These are phyloP conservation scores for Heliconius aoede DNA, from an alignment of 2,888 invertebrate species.

Conservation along the genomic window DNA sequence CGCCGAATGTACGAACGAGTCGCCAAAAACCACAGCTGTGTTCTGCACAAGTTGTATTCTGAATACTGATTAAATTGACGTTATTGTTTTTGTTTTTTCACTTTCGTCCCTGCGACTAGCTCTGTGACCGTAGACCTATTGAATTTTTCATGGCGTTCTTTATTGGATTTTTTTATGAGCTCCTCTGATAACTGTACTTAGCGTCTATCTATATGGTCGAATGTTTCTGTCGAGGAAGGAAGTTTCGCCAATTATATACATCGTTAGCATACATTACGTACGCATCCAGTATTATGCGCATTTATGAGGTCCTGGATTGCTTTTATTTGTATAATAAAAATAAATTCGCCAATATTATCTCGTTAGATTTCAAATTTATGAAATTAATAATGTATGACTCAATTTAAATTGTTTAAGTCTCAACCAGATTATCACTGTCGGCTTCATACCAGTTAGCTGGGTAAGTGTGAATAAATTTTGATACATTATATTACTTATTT, in stretches of 20 bases:
- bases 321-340: constrained; percentile 76
- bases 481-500: too few relatives aligned
- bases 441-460: too few relatives aligned
- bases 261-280: constrained; percentile 79
- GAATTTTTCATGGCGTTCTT: constrained; percentile 77
- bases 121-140: constrained; percentile 68
- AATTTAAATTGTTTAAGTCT: too few relatives aligned
- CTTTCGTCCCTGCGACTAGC: constrained; percentile 64
- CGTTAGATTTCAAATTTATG: background rate
- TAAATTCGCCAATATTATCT: constrained; percentile 63
- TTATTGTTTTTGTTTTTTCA: constrained; percentile 79
- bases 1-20: constrained; percentile 52
- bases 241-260: constrained; percentile 73
- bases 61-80: constrained; percentile 79
- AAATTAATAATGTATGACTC: too few relatives aligned
- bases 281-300: constrained; percentile 67
- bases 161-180: constrained; percentile 71
- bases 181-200: constrained; percentile 62
- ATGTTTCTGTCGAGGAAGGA: constrained; percentile 65
- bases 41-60: constrained; percentile 66
- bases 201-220: constrained; percentile 68
- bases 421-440: too few relatives aligned
- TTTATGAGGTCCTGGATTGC: constrained; percentile 70
- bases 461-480: too few relatives aligned
- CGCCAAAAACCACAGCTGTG: constrained; percentile 80